Base-by-base conservation (phyloP, 23 tunicate species). In the Corella eumyota region DNA sequence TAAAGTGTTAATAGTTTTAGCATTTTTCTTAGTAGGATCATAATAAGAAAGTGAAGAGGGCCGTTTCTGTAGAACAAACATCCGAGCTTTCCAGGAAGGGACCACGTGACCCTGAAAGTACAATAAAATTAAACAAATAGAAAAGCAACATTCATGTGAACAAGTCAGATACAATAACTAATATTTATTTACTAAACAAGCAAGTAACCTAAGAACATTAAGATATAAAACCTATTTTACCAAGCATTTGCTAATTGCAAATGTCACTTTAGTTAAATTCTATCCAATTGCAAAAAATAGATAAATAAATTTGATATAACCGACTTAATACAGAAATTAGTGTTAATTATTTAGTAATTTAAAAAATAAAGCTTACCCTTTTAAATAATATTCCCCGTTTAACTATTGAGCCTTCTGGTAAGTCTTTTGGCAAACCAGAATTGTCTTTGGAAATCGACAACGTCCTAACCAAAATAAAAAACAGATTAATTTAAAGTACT, bases 381-480 rank as follows among this genome's bases (percentile, higher is more conserved):
- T 82, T 82, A 37, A 82, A 82, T 1, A 82, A 65, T 22, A 82
- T 74, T 34, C 92, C 92, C 4, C 81, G 62, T 68, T 74, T 73
- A 4, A 82, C 63, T 22, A 82, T 56, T 38, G 67, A 69, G 19
- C 92, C 92, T 4, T 81, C 60, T 15, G 92, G 92, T 11, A 82
- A 30, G 32, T 73, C 92, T 3, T 29, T 27, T 54, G 92, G 92
- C 29, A 82, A 67, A 2, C 66, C 69, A 0, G 71, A 45, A 3
- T 37, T 49, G n/a, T 66, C 59, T 19, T 66, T 32, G 15, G 7
- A n/a, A n/a, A n/a, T 53, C 22, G n/a, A 11, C n/a, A 53, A 19
- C 13, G 59, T 53, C n/a, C 25, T 19, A 53, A 53, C 13, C n/a
- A n/a, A n/a, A n/a, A n/a, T n/a, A n/a, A n/a, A n/a, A n/a, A n/a